phyloP scores from a whole-genome alignment of 2,113 vertebrate species.

The Mesoclemmys tuberculata region DNA sequence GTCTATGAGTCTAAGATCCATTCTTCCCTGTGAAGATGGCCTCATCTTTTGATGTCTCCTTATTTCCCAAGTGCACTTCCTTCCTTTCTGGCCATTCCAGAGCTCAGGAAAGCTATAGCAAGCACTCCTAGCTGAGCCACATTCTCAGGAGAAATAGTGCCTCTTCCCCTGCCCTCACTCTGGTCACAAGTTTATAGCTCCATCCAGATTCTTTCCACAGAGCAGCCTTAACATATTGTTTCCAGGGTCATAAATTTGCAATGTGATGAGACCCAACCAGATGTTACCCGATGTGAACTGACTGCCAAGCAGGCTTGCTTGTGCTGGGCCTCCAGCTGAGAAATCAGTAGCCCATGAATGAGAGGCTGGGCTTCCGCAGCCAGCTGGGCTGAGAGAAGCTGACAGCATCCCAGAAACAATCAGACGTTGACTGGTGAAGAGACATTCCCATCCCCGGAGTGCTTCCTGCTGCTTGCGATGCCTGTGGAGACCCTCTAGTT shows the following conservation, averaged over 20 bases:
- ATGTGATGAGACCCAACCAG: conserved; percentile 83
- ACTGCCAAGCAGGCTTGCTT: conserved; percentile 67
- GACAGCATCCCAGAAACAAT: conserved; percentile 54
- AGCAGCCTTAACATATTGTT: conserved; percentile 77
- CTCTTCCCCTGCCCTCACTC: background rate
- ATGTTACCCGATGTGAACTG: conserved; percentile 77
- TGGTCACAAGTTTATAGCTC: conserved; percentile 67
- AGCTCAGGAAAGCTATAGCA: background rate
- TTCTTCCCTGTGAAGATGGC: background rate
- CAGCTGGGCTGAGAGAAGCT: conserved; percentile 50
- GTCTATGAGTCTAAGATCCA: background rate
- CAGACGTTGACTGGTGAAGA: background rate
- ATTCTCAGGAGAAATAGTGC: background rate
- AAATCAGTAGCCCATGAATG: conserved; percentile 55
- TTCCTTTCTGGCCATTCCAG: background rate
- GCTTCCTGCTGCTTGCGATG: background rate
- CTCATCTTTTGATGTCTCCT: background rate
- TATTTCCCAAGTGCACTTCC: background rate
- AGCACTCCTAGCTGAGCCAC: background rate
- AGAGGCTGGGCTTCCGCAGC: conserved; percentile 55
- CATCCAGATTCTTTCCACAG: conserved; percentile 44
- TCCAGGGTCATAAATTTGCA: conserved; percentile 83
- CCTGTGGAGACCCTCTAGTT: conserved; percentile 34
- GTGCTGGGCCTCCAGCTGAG: conserved; percentile 27
- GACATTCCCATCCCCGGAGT: conserved; percentile 25